These are phyloP conservation scores for Seriola aureovittata DNA, from an alignment of 2,113 vertebrate species.

Conservation along the genomic window DNA sequence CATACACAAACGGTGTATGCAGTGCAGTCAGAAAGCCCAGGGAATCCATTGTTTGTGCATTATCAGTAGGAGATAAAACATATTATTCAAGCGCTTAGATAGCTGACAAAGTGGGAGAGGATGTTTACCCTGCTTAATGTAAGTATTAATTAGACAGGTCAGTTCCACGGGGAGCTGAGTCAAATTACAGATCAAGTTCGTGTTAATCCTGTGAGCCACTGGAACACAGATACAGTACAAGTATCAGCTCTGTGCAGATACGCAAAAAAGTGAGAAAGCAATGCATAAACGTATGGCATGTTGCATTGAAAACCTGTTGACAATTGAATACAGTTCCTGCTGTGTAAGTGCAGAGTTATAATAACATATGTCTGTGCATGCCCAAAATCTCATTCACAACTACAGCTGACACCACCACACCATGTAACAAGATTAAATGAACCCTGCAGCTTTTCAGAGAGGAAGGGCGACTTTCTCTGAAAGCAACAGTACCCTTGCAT, in stretches of 20 bases:
- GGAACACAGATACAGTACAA: conserved; percentile 34
- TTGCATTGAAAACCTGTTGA: conserved; percentile 1
- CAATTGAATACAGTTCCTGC: background rate
- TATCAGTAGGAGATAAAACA: conserved; percentile 17
- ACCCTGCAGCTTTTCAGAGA: conserved; percentile 36
- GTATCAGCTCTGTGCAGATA: conserved; percentile 5
- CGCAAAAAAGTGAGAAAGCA: background rate
- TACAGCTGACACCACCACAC: background rate
- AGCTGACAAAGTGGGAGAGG: conserved; percentile 33
- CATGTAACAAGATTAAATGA: conserved; percentile 19
- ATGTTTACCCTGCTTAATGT: conserved; percentile 50
- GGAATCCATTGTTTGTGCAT: conserved; percentile 6
- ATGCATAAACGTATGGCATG: background rate
- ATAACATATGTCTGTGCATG: background rate
- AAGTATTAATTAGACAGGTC: conserved; percentile 61
- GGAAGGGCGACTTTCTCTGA: conserved; percentile 30
- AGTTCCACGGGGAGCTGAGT: conserved; percentile 49
- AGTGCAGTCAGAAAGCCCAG: conserved; percentile 3
- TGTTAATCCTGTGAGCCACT: conserved; percentile 31
- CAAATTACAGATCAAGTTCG: conserved; percentile 73
- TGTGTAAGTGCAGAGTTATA: background rate
- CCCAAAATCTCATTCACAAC: background rate
- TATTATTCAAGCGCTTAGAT: conserved; percentile 18
- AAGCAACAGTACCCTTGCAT: conserved; percentile 57
- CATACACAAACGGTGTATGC: background rate